These are phyloP conservation scores for Rhysida immarginata DNA, from an alignment of 1,140 invertebrate genomes.

Conservation along the genomic window DNA sequence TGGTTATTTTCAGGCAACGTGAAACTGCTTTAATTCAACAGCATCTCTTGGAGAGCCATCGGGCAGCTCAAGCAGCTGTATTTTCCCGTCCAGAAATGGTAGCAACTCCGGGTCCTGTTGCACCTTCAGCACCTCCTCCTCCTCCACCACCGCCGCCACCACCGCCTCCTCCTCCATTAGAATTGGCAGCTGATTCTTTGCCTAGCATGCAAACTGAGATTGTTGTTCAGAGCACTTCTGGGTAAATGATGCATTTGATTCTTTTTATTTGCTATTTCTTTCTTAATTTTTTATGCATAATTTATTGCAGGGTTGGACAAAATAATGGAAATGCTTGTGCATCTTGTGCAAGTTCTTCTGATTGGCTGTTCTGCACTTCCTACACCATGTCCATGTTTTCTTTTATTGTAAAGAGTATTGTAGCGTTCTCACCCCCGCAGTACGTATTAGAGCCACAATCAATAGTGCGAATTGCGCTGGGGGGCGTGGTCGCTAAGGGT, in stretches of 20 bases:
- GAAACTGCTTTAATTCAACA: slow-evolving; percentile 13
- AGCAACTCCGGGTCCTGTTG: slow-evolving; percentile 10
- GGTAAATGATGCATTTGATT: slow-evolving; percentile 6
- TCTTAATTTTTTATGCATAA: no score
- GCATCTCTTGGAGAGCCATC: slow-evolving; percentile 12
- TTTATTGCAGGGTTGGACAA: no score
- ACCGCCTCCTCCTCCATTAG: slow-evolving; percentile 25
- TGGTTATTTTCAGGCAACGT: slow-evolving; percentile 11
- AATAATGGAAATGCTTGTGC: no score
- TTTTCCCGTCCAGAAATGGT: slow-evolving; percentile 9
- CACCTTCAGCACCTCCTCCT: slow-evolving; percentile 7
- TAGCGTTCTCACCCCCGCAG: no score
- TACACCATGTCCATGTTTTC: not conserved
- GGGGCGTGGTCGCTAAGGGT: no score
- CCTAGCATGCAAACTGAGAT: slow-evolving; percentile 22
- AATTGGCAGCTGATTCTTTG: slow-evolving; percentile 9
- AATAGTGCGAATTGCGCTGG: no score
- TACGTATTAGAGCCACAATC: slow-evolving; percentile 18
- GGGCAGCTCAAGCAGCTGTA: slow-evolving; percentile 15
- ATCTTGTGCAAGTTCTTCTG: no score
- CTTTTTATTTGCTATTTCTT: no score
- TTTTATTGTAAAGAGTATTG: no score
- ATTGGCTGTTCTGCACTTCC: not conserved
- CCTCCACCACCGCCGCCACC: slow-evolving; percentile 14
- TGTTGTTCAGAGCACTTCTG: slow-evolving; percentile 22